These are phyloP conservation scores for Leptinotarsa undecemlineata DNA, from an alignment of 1,140 invertebrate species.

Conservation along the genomic window DNA sequence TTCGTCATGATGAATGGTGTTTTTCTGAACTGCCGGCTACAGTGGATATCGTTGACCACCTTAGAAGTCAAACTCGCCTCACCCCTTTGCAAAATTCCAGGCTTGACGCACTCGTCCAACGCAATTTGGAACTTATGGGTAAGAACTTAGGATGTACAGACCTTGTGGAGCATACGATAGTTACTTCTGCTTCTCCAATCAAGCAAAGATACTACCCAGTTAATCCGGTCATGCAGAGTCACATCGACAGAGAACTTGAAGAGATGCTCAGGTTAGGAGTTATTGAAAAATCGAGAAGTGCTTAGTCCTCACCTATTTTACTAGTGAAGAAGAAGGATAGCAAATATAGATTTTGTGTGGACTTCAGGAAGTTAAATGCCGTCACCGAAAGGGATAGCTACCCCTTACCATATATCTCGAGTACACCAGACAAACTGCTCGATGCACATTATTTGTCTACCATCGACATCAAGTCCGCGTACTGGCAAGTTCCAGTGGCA, in stretches of 20 bases:
- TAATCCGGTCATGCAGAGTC: conserved; percentile 37
- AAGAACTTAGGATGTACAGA: conserved; percentile 16
- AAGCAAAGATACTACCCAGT: conserved; percentile 40
- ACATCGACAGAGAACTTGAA: conserved; percentile 30
- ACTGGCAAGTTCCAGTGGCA: conserved; percentile 49
- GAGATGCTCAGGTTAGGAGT: conserved; percentile 33
- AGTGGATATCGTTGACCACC: conserved; percentile 26
- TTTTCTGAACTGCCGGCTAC: conserved; percentile 2
- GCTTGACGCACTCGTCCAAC: conserved; percentile 7
- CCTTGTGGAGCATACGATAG: conserved; percentile 1
- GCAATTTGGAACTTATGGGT: conserved; percentile 16
- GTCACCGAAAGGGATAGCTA: conserved; percentile 41
- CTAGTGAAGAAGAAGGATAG: conserved; percentile 36
- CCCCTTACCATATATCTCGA: conserved; percentile 34
- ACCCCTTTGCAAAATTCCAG: neutral
- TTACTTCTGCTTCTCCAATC: conserved; percentile 33
- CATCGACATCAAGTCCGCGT: conserved; percentile 47
- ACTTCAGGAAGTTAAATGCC: conserved; percentile 30
- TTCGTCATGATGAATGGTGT: conserved; percentile 17
- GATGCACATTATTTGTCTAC: conserved; percentile 47
- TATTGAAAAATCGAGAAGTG: conserved; percentile 41
- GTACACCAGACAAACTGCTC: conserved; percentile 41
- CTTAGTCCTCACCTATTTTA: conserved; percentile 32
- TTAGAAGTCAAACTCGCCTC: conserved; percentile 33
- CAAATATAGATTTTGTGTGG: conserved; percentile 31